These are phyloP conservation scores for Drosophila yakuba DNA, from an alignment of 1,140 invertebrate genomes.

Conservation along the genomic window DNA sequence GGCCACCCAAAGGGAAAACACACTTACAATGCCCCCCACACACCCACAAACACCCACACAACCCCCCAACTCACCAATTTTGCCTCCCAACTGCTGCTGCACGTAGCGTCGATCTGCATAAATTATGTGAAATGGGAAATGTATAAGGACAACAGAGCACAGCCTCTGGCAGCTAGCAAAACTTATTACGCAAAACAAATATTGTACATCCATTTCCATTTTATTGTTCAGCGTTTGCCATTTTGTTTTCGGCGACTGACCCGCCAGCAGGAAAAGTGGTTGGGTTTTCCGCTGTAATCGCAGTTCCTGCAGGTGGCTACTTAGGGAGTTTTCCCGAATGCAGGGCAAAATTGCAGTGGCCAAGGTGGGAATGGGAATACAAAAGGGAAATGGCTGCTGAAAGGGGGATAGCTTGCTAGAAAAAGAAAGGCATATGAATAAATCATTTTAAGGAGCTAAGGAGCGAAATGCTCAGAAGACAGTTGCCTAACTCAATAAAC, in stretches of 20 bases:
- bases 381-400: slow-evolving; percentile 3
- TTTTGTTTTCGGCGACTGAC: slow-evolving; percentile 24
- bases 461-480: too few species aligned
- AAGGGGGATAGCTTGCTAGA: neutral
- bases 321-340: slow-evolving; percentile 11
- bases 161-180: slow-evolving; percentile 51
- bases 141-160: slow-evolving; percentile 69
- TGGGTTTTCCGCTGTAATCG: neutral
- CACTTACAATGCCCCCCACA: neutral
- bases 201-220: slow-evolving; percentile 66
- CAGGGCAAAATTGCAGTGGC: slow-evolving; percentile 2
- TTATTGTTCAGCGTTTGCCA: slow-evolving; percentile 33
- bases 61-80: neutral
- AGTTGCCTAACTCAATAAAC: too few species aligned
- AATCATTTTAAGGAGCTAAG: neutral
- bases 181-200: slow-evolving; percentile 78
- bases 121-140: slow-evolving; percentile 80
- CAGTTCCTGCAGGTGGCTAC: slow-evolving; percentile 21
- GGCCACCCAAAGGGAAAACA: slow-evolving; percentile 7
- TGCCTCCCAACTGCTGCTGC: slow-evolving; percentile 51
- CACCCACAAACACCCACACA: neutral
- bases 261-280: neutral
- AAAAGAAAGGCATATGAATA: neutral
- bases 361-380: neutral
- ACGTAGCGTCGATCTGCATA: slow-evolving; percentile 82